Conservation (phyloP, 2,888 invertebrate genomes). For the Cancer borealis region DNA sequence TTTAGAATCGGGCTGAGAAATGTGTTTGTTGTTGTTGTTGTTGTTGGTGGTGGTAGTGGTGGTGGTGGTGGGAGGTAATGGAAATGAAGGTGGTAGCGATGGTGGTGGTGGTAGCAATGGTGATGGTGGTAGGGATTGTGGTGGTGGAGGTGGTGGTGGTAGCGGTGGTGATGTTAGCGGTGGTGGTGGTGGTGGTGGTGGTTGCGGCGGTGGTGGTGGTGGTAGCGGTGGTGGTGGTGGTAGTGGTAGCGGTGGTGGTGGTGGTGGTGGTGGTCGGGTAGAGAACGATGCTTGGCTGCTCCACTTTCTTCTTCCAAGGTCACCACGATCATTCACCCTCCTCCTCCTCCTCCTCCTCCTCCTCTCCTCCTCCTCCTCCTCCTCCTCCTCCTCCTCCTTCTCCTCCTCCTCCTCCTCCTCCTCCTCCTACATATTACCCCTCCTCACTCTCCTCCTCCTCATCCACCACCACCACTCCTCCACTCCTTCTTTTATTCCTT, state of each 20-base stretch:
- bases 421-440: neutral
- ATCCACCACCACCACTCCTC: neutral
- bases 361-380: neutral
- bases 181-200: neutral
- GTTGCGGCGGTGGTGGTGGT: neutral
- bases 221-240: neutral
- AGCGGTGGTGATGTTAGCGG: neutral
- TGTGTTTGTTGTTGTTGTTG: neutral
- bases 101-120: neutral
- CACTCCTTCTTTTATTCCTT: no score
- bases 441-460: neutral
- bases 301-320: slow-evolving; percentile 38
- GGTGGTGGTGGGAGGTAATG: neutral
- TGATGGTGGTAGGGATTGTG: neutral
- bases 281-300: slow-evolving; percentile 28
- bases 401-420: neutral
- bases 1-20: neutral
- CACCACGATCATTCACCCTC: neutral
- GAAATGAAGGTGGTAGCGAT: neutral
- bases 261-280: neutral
- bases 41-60: neutral
- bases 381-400: neutral
- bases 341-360: neutral
- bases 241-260: neutral
- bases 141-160: neutral